phyloP scores from a whole-genome alignment of 2,113 vertebrate species.

The Amia ocellicauda region DNA sequence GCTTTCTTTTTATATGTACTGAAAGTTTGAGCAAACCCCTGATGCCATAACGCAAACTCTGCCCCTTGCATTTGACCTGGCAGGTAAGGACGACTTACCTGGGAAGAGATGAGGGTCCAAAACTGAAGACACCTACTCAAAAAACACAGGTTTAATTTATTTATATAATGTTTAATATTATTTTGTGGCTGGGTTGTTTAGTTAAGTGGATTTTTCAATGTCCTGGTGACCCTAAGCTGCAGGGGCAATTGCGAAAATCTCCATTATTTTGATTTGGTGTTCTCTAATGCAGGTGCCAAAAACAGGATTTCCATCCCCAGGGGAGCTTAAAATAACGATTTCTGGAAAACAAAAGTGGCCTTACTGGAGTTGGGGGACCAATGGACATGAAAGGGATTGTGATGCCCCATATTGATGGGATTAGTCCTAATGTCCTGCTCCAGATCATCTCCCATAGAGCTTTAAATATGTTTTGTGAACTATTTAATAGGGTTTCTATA shows the following conservation, averaged over 20 bases:
- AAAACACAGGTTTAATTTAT: background rate
- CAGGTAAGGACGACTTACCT: background rate
- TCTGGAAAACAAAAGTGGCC: constrained; percentile 14
- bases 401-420: constrained; percentile 25
- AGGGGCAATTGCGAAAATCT: constrained; percentile 4
- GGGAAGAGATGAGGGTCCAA: background rate
- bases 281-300: constrained; percentile 34
- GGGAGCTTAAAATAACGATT: constrained; percentile 25
- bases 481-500: constrained; percentile 11
- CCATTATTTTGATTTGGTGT: constrained; percentile 27
- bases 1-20: constrained; percentile 21
- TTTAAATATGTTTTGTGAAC: constrained; percentile 14
- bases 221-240: constrained; percentile 18
- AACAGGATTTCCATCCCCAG: constrained; percentile 26
- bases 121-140: background rate
- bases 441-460: constrained; percentile 18
- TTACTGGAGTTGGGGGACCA: background rate
- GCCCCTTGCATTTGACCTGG: background rate
- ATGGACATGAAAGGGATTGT: constrained; percentile 9
- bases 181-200: background rate
- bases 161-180: constrained; percentile 1
- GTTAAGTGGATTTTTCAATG: constrained; percentile 21
- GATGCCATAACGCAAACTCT: background rate
- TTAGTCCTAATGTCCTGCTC: constrained; percentile 22
- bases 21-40: constrained; percentile 23